A percentile compares a stretch with the other conserved stretches of the same genome.
Conservation (phyloP, 2,888 invertebrate genomes). For the Nudaria mundana region DNA sequence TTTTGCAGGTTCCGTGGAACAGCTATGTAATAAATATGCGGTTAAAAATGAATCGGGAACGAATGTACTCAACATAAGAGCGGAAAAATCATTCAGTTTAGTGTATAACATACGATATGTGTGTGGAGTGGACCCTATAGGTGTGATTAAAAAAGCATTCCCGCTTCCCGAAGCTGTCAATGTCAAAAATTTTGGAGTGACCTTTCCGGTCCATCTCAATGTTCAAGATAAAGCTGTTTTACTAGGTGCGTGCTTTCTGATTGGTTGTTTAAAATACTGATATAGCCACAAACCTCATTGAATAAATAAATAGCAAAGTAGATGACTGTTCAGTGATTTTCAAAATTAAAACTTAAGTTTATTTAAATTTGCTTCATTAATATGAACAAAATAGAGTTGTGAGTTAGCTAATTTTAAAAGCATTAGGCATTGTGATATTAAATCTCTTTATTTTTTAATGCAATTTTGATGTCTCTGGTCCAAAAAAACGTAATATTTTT, state of each 20-base stretch:
- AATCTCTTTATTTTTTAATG: too few species aligned
- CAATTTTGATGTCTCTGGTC: too few species aligned
- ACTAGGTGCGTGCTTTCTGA: constrained; percentile 52
- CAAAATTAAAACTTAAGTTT: too few species aligned
- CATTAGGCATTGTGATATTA: too few species aligned
- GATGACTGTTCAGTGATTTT: too few species aligned
- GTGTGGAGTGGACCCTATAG: constrained; percentile 39
- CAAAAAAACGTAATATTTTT: too few species aligned
- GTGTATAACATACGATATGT: constrained; percentile 18
- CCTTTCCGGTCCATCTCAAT: constrained; percentile 44
- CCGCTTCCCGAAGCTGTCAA: constrained; percentile 7
- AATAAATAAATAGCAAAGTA: too few species aligned
- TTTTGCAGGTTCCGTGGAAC: constrained; percentile 46
- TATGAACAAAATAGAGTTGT: too few species aligned
- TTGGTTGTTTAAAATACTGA: constrained; percentile 41
- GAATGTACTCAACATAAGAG: constrained; percentile 37
- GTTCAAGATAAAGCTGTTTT: constrained; percentile 45
- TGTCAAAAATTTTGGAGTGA: constrained; percentile 36
- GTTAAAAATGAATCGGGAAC: constrained; percentile 38
- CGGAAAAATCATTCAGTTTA: constrained; percentile 17
- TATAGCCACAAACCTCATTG: too few species aligned
- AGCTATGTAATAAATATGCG: constrained; percentile 31
- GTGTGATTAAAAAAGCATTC: constrained; percentile 38
- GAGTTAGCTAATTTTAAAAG: too few species aligned
- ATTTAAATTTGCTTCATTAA: too few species aligned